A percentile compares a stretch with the other conserved stretches of the same genome.
Evolutionary conservation across 2,888 invertebrate genomes (phyloP).

Genomic region (Eupelmus urozonus): DNA sequence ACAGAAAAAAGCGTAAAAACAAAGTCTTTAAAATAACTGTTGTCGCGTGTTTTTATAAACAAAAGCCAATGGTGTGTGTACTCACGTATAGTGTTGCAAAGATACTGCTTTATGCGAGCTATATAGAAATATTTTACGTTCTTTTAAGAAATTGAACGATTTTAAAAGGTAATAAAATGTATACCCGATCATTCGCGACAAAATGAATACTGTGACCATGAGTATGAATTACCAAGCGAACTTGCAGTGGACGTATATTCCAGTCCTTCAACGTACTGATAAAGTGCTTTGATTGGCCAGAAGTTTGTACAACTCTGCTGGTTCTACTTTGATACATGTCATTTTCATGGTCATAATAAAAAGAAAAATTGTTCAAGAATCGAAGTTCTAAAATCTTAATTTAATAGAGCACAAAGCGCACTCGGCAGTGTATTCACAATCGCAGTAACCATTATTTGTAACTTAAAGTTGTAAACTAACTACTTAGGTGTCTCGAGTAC

Average conservation of each 20-base stretch:
- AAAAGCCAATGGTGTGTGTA: conserved; percentile 61
- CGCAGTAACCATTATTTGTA: conserved; percentile 72
- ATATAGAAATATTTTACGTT: conserved; percentile 16
- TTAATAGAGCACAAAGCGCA: conserved; percentile 75
- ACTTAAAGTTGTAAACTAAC: conserved; percentile 69
- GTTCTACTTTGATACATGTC: no score
- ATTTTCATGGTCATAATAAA: conserved; percentile 8
- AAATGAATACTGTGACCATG: no score
- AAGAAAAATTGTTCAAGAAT: conserved; percentile 40
- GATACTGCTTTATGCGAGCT: conserved; percentile 61
- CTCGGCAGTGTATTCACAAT: conserved; percentile 77
- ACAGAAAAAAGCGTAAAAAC: conserved; percentile 70
- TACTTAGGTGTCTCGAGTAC: conserved; percentile 63
- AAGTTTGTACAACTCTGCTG: no score
- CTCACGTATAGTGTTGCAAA: conserved; percentile 60
- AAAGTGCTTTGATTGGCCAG: no score
- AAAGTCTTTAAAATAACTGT: conserved; percentile 60
- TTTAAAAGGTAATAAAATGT: conserved; percentile 21
- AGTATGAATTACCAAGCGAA: no score
- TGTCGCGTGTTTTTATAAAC: conserved; percentile 38
- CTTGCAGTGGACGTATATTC: no score
- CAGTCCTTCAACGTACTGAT: no score
- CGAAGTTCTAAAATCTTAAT: conserved; percentile 57
- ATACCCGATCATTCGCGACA: conserved; percentile 9
- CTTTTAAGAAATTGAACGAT: not conserved